Evolutionary conservation across 2,797 vertebrate genomes (phyloP).

Genomic region (Lateolabrax maculatus): DNA sequence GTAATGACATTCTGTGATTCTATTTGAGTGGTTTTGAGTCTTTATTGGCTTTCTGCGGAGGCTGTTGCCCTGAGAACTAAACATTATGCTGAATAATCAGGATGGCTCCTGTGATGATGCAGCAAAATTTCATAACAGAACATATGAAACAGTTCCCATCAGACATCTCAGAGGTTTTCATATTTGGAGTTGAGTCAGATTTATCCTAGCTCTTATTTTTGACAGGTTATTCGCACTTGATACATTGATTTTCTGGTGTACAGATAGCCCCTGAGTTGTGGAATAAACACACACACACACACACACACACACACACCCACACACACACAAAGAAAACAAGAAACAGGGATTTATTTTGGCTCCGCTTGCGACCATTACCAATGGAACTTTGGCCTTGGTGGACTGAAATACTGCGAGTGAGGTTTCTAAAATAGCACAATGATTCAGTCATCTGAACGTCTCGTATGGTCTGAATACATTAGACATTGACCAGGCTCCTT

Average conservation of each 20-base stretch:
- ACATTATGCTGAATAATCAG: slow-evolving; percentile 59
- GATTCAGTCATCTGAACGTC: slow-evolving; percentile 74
- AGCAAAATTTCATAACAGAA: slow-evolving; percentile 46
- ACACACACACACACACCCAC: slow-evolving; percentile 18
- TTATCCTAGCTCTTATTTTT: slow-evolving; percentile 32
- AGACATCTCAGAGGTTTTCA: slow-evolving; percentile 30
- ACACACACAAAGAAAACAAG: slow-evolving; percentile 76
- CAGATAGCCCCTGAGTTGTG: slow-evolving; percentile 25
- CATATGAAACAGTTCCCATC: slow-evolving; percentile 32
- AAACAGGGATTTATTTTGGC: slow-evolving; percentile 83
- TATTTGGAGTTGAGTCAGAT: slow-evolving; percentile 41
- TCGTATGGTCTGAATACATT: slow-evolving; percentile 76
- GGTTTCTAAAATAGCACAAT: slow-evolving; percentile 79
- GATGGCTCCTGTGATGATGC: slow-evolving; percentile 53
- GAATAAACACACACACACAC: slow-evolving; percentile 21
- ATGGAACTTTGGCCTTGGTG: slow-evolving; percentile 71
- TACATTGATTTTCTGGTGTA: slow-evolving; percentile 52
- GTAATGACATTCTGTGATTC: slow-evolving; percentile 66
- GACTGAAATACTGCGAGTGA: slow-evolving; percentile 71
- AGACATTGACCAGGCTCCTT: slow-evolving; percentile 65
- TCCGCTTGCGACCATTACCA: slow-evolving; percentile 66
- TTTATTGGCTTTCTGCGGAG: slow-evolving; percentile 46
- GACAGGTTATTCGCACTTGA: slow-evolving; percentile 43
- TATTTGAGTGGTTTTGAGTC: slow-evolving; percentile 63
- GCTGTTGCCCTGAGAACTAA: slow-evolving; percentile 42